These are phyloP conservation scores for Hemicentrotus pulcherrimus DNA, from an alignment of 35 echinoderm and acorn worm genomes.

Conservation along the genomic window DNA sequence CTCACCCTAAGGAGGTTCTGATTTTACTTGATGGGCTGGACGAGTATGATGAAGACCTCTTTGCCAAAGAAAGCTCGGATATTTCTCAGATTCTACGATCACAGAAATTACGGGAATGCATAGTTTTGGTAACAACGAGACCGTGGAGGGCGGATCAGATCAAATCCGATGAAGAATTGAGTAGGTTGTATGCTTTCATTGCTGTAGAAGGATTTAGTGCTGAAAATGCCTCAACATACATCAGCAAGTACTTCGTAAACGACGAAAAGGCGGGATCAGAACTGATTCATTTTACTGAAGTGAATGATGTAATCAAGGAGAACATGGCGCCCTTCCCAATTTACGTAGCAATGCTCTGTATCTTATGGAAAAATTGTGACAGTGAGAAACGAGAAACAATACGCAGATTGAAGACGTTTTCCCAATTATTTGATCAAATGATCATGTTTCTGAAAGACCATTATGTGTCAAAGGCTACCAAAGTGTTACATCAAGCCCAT, in stretches of 20 bases:
- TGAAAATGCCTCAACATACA: background rate
- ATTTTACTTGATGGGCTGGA: background rate
- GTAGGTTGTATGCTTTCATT: background rate
- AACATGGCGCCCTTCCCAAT: constrained; percentile 25
- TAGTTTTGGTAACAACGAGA: background rate
- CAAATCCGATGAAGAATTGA: background rate
- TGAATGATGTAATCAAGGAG: background rate
- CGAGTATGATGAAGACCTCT: background rate
- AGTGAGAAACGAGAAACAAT: background rate
- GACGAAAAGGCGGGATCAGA: background rate
- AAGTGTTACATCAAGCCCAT: background rate
- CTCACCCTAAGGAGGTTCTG: background rate
- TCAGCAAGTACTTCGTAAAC: background rate
- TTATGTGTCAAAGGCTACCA: background rate
- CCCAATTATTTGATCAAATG: background rate
- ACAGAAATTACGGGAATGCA: background rate
- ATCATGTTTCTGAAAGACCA: background rate
- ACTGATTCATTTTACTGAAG: background rate
- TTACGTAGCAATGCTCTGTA: background rate
- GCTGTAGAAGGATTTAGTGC: background rate
- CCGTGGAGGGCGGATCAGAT: background rate
- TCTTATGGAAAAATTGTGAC: background rate
- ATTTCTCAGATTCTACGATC: background rate
- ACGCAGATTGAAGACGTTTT: constrained; percentile 20
- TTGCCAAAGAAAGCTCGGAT: background rate